Evolutionary conservation across 2,797 vertebrate genomes (phyloP).

Genomic region (Necrosyrtes monachus): DNA sequence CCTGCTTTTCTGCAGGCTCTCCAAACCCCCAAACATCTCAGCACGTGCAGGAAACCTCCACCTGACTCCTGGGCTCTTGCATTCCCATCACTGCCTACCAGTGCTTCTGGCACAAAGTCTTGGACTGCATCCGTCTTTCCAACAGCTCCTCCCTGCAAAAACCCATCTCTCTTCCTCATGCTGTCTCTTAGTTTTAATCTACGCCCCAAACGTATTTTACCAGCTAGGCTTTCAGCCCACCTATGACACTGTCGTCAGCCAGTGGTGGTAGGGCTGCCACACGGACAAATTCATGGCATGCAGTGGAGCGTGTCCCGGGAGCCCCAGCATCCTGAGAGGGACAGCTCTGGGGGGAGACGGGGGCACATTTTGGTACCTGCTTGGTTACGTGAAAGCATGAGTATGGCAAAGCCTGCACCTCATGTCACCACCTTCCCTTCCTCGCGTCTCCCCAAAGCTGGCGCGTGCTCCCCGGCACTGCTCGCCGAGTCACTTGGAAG

Average conservation of each 20-base stretch:
- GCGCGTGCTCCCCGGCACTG: rapidly evolving
- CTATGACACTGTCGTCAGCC: too few relatives aligned
- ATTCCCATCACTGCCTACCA: background rate
- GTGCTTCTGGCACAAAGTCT: background rate
- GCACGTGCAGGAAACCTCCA: background rate
- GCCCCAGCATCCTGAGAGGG: background rate
- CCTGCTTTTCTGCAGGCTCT: background rate
- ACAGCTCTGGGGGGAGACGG: background rate
- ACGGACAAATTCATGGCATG: background rate
- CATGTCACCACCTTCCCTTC: background rate
- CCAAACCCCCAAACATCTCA: background rate
- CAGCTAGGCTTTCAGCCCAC: background rate
- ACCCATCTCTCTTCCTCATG: background rate
- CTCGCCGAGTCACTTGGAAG: background rate
- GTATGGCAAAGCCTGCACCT: background rate
- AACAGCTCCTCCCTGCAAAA: background rate
- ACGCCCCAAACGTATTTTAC: background rate
- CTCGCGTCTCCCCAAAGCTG: background rate
- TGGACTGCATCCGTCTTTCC: background rate
- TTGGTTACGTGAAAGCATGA: background rate
- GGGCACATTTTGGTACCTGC: background rate
- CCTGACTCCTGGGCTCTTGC: background rate
- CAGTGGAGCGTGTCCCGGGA: background rate
- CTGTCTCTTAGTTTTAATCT: background rate
- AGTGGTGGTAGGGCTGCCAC: background rate